Conservation (phyloP, 2,113 vertebrate genomes). For the Larimichthys crocea region DNA sequence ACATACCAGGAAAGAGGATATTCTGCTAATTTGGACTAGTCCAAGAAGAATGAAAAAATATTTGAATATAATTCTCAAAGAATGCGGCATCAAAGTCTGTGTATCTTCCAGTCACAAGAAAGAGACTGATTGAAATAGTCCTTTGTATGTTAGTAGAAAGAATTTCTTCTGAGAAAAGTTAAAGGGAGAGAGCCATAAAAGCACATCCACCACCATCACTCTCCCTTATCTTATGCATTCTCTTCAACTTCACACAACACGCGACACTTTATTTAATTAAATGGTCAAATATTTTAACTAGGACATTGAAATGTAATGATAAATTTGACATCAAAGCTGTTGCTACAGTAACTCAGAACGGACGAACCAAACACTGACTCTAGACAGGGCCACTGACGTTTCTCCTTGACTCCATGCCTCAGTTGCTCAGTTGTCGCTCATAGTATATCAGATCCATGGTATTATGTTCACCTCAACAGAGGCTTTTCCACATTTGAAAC, state of each 20-base stretch:
- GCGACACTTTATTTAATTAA: constrained; percentile 40
- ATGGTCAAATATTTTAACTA: constrained; percentile 34
- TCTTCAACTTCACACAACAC: constrained; percentile 49
- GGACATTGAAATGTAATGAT: neutral
- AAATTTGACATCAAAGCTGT: neutral
- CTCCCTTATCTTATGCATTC: constrained; percentile 55
- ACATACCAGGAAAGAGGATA: constrained; percentile 17
- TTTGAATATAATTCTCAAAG: constrained; percentile 72
- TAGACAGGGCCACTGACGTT: no score
- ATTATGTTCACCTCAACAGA: constrained; percentile 7
- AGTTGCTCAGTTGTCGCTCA: constrained; percentile 11
- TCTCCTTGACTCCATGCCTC: neutral
- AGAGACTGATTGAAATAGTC: constrained; percentile 72
- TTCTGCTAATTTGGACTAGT: constrained; percentile 60
- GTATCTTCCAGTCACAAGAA: constrained; percentile 68
- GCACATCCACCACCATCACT: constrained; percentile 37
- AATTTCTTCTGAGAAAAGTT: constrained; percentile 60
- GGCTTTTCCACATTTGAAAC: constrained; percentile 9
- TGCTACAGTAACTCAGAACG: no score
- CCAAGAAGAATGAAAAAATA: constrained; percentile 35
- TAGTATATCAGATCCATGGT: neutral
- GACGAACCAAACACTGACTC: no score
- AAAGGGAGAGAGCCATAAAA: constrained; percentile 54
- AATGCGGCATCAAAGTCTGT: constrained; percentile 69
- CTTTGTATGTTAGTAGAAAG: constrained; percentile 72